phyloP scores from a whole-genome alignment of 1,140 invertebrate species.

The Zaprionus ghesquierei region DNA sequence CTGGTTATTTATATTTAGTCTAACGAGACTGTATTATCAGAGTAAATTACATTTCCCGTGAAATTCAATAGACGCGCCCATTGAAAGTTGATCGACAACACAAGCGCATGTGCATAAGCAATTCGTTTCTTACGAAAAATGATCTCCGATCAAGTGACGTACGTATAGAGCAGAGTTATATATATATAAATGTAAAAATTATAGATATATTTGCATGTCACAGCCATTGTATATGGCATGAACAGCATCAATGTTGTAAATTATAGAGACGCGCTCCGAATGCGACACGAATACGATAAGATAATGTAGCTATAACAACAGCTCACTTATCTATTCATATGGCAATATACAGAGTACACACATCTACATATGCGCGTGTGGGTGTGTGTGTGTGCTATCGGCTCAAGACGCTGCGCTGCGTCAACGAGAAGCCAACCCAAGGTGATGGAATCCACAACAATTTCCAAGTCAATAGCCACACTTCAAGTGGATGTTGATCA shows the following conservation, averaged over 20 bases:
- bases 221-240: neutral
- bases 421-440: constrained; percentile 31
- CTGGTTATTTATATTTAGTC: neutral
- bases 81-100: neutral
- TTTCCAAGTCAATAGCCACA: constrained; percentile 25
- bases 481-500: constrained; percentile 14
- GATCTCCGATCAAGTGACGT: neutral
- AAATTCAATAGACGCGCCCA: neutral
- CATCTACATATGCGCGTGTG: neutral
- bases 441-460: constrained; percentile 31
- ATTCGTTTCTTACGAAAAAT: neutral
- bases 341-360: constrained; percentile 1
- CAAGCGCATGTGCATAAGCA: neutral
- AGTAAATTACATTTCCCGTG: neutral
- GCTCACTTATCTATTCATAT: constrained; percentile 40
- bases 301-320: constrained; percentile 35
- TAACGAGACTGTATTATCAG: neutral
- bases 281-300: constrained; percentile 36
- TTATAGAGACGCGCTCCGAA: constrained; percentile 22
- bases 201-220: neutral
- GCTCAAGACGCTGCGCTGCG: constrained; percentile 11
- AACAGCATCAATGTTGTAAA: constrained; percentile 53
- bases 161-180: neutral
- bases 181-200: neutral
- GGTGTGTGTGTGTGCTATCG: constrained; percentile 19